These are phyloP conservation scores for Polyodon spathula DNA, from an alignment of 2,113 vertebrate species.

Conservation along the genomic window DNA sequence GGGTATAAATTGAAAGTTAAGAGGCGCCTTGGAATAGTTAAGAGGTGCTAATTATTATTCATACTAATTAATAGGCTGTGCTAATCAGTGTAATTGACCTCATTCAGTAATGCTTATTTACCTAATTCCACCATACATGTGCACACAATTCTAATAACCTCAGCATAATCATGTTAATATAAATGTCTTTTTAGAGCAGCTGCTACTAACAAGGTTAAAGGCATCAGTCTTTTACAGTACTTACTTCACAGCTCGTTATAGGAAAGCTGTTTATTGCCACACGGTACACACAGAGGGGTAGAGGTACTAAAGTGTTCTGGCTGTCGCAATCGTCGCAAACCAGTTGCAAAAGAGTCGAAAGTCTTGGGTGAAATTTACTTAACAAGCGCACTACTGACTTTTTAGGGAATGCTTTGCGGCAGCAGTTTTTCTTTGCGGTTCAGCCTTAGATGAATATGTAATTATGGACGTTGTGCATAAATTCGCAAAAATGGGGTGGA, in stretches of 20 bases:
- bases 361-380: too few relatives aligned
- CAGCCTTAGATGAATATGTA: too few relatives aligned
- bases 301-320: not conserved
- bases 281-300: not conserved
- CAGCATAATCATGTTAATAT: not conserved
- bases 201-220: not conserved
- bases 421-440: too few relatives aligned
- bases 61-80: slow-evolving; percentile 16
- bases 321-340: too few relatives aligned
- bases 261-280: slow-evolving; percentile 4
- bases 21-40: slow-evolving; percentile 8
- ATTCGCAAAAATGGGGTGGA: too few relatives aligned
- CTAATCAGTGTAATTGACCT: slow-evolving; percentile 17
- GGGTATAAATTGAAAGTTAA: not conserved
- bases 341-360: too few relatives aligned
- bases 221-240: not conserved
- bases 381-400: too few relatives aligned
- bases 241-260: not conserved
- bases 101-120: slow-evolving; percentile 17
- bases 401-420: too few relatives aligned
- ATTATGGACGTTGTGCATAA: too few relatives aligned
- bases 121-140: slow-evolving; percentile 7
- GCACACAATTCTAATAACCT: not conserved
- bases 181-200: slow-evolving; percentile 4
- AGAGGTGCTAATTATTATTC: slow-evolving; percentile 13